Conservation (phyloP, 1,140 invertebrate species). For the Drusus annulatus region DNA sequence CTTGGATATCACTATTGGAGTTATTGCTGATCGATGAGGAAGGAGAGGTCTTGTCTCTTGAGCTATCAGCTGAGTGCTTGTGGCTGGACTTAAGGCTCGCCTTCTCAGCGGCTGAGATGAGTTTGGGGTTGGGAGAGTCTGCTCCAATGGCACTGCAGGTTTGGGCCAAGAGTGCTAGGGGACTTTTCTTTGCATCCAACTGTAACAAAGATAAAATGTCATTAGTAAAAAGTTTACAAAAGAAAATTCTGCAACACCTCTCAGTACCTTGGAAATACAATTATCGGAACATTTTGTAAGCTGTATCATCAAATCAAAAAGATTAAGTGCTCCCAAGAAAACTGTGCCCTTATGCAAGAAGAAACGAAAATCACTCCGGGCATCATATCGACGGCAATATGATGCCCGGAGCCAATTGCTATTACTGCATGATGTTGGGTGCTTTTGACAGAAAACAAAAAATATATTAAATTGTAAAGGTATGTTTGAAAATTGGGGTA, state of each 20-base stretch:
- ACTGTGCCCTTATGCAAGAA: too few species aligned
- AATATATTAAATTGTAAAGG: too few species aligned
- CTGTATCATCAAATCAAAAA: too few species aligned
- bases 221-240: slow-evolving; percentile 50
- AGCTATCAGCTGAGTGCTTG: slow-evolving; percentile 69
- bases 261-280: too few species aligned
- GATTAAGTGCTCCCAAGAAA: too few species aligned
- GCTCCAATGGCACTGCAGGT: slow-evolving; percentile 97
- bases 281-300: too few species aligned
- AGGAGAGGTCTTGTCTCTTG: slow-evolving; percentile 75
- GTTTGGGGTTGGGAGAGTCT: slow-evolving; percentile 81
- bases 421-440: slow-evolving; percentile 61
- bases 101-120: slow-evolving; percentile 79
- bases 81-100: slow-evolving; percentile 74
- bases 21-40: slow-evolving; percentile 63
- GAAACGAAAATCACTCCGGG: not conserved
- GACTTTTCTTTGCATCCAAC: slow-evolving; percentile 97
- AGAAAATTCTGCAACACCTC: too few species aligned
- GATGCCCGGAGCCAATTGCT: too few species aligned
- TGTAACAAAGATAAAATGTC: slow-evolving; percentile 76
- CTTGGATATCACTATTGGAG: slow-evolving; percentile 64
- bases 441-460: slow-evolving; percentile 67
- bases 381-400: slow-evolving; percentile 5
- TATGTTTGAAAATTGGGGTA: too few species aligned
- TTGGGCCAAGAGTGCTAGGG: slow-evolving; percentile 92